Conservation (phyloP, 2,888 invertebrate species). For the Ennomos erosarius region DNA sequence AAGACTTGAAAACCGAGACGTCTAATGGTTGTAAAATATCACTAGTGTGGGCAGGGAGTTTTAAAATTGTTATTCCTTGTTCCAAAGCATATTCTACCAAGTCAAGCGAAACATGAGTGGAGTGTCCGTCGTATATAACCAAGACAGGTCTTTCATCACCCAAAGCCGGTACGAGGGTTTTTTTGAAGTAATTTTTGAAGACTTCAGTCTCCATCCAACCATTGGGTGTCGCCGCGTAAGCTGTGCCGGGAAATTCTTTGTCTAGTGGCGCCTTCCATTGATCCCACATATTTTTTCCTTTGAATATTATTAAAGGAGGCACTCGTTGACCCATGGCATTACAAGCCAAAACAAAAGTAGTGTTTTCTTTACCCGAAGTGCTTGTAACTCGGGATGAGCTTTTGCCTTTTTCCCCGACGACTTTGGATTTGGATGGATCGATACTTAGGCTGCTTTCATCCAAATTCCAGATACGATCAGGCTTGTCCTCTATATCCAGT, state of each 20-base stretch:
- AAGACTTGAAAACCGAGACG: conserved; percentile 28
- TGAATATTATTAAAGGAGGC: conserved; percentile 37
- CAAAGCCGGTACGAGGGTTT: conserved; percentile 15
- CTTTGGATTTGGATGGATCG: conserved; percentile 42
- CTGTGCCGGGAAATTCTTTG: conserved; percentile 2
- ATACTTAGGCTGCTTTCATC: conserved; percentile 35
- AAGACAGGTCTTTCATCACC: conserved; percentile 15
- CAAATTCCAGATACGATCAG: conserved; percentile 5
- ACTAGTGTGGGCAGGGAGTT: conserved; percentile 50
- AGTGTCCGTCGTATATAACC: conserved; percentile 11
- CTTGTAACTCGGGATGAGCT: conserved; percentile 26
- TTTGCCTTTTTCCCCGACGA: conserved; percentile 34
- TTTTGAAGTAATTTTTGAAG: conserved; percentile 14
- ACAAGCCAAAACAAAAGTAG: conserved; percentile 20
- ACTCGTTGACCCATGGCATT: conserved; percentile 29
- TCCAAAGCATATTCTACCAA: conserved; percentile 48
- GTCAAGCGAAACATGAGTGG: conserved; percentile 40
- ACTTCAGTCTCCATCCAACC: conserved; percentile 15
- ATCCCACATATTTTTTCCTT: conserved; percentile 39
- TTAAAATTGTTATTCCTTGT: conserved; percentile 46
- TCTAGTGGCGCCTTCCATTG: conserved; percentile 29
- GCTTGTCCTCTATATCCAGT: conserved; percentile 1
- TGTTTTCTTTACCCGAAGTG: conserved; percentile 24
- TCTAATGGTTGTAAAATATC: conserved; percentile 46
- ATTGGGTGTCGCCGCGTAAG: conserved; percentile 10